phyloP scores from a whole-genome alignment of 2,888 invertebrate species.

The Harpagoxenus sublaevis region DNA sequence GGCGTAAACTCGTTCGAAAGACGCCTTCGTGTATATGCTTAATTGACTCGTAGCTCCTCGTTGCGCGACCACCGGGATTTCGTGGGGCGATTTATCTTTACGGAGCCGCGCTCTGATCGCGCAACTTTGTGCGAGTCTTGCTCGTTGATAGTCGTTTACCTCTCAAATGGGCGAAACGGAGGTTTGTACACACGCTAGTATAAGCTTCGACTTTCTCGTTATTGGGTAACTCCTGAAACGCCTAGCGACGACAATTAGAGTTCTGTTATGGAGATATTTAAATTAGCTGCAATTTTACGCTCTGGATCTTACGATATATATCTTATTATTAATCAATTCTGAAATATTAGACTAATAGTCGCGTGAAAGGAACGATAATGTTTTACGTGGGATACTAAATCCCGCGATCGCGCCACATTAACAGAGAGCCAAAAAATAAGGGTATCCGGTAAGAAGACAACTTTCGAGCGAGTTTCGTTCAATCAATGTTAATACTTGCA shows the following conservation, averaged over 20 bases:
- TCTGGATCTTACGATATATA: background rate
- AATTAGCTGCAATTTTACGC: background rate
- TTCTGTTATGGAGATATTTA: background rate
- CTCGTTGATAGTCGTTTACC: conserved; percentile 37
- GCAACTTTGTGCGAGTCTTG: conserved; percentile 43
- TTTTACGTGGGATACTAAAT: background rate
- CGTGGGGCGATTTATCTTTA: conserved; percentile 35
- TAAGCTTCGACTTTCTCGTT: conserved; percentile 8
- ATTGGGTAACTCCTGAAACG: conserved; percentile 5
- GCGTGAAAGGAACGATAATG: background rate
- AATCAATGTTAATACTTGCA: conserved; percentile 25
- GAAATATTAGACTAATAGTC: background rate
- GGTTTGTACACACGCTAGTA: conserved; percentile 5
- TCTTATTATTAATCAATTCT: background rate
- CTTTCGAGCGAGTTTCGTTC: conserved; percentile 33
- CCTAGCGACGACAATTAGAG: background rate
- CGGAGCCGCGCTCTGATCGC: conserved; percentile 23
- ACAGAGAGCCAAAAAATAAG: background rate
- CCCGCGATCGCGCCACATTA: background rate
- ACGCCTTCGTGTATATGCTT: conserved; percentile 36
- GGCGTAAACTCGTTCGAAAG: conserved; percentile 48
- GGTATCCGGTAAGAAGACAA: background rate
- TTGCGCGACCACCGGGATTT: conserved; percentile 30
- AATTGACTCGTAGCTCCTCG: conserved; percentile 45
- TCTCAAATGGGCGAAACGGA: conserved; percentile 28